Conservation (phyloP, 2,888 invertebrate species). For the Acanthosepion lycidas region DNA sequence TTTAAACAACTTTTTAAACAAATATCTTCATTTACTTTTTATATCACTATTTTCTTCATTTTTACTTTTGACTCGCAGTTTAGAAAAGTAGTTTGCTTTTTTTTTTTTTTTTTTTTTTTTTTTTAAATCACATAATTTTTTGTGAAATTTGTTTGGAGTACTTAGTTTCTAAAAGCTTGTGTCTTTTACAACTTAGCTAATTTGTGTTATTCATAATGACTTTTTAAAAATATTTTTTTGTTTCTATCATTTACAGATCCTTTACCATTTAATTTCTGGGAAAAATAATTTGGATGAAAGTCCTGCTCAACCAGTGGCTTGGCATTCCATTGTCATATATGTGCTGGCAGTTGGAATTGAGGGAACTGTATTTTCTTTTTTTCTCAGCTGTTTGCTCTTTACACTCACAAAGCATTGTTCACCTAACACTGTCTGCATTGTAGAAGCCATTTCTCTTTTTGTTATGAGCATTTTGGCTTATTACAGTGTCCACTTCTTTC, state of each 20-base stretch:
- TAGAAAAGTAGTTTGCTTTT: too few species aligned
- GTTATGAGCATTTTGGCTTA: background rate
- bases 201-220: too few species aligned
- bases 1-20: too few species aligned
- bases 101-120: too few species aligned
- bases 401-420: background rate
- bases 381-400: background rate
- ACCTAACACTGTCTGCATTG: background rate
- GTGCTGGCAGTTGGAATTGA: constrained; percentile 39
- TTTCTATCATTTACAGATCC: background rate
- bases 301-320: background rate
- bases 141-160: too few species aligned
- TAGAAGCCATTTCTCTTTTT: background rate
- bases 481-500: constrained; percentile 36
- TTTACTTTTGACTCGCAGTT: too few species aligned
- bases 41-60: too few species aligned
- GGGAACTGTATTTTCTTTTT: constrained; percentile 11
- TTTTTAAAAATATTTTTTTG: background rate
- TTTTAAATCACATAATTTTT: too few species aligned
- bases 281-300: background rate
- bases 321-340: constrained; percentile 25
- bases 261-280: background rate
- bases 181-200: too few species aligned
- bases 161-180: too few species aligned
- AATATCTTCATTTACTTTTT: too few species aligned